Evolutionary conservation across 2,888 invertebrate species (phyloP), one percentile per base, ranked within the genome.

Genomic region (Neoscelio sp.): DNA sequence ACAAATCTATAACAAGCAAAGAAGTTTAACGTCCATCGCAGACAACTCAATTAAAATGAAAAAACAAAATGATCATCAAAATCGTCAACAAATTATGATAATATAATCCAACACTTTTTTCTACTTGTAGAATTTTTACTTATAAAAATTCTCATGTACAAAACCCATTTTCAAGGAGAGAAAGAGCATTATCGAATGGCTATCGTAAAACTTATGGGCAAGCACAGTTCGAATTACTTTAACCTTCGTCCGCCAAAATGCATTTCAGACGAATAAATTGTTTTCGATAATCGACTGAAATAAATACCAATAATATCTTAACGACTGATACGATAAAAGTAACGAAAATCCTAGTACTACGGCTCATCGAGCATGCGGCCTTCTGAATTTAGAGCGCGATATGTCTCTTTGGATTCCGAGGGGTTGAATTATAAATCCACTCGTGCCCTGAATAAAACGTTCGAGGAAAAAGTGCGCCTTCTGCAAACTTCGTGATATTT

Each of bases 311-410:
- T 54, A 28, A 68, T 38, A 10, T n/a, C n/a, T n/a, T 10, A 26
- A 46, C 8, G 13, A n/a, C 46, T 12, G 38, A 52, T 42, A 40
- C 46, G 46, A 74, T 60, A 30, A 44, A 28, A 62, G 38, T 33
- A 42, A 68, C 68, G 28, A 68, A 68, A 75, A 68, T 60, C 42
- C 33, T 54, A 54, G 30, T 28, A 60, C 15, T 44, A 40, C 12
- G 68, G 62, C 76, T 54, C 68, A 56, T 76, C 86, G 88, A 81
- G 85, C 87, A 81, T 70, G 79, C 82, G 87, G 86, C 89, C 89
- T 89, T 88, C 87, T 85, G 82, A 82, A 86, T 84, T 85, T 84
- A 83, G 87, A 83, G 74, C 83, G 81, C 60, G 62, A 60, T 75
- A 65, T 78, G 76, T 76, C 76, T 76, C 68, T 78, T 78, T 60